Percentiles rank a stretch among this genome's conserved stretches.
These are phyloP conservation scores for Fringilla coelebs DNA, from an alignment of 2,797 vertebrate species.

Conservation along the genomic window DNA sequence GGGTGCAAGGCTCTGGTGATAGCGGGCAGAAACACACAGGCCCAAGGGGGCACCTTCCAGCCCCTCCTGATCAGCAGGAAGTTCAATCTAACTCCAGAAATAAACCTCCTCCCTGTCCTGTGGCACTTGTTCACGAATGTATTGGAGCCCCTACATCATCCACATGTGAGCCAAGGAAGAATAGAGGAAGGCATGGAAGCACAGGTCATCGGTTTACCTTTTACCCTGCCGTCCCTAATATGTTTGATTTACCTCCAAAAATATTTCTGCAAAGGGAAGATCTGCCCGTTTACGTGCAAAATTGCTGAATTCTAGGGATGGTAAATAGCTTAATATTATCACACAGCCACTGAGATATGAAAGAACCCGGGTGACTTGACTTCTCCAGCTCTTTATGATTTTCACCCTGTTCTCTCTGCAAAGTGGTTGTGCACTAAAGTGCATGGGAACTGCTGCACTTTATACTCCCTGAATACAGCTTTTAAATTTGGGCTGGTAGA, in stretches of 20 bases:
- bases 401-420: background rate
- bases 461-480: background rate
- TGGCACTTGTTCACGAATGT: background rate
- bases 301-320: background rate
- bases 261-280: background rate
- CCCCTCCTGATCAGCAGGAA: background rate
- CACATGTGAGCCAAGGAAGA: background rate
- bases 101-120: background rate
- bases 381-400: background rate
- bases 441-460: background rate
- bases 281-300: background rate
- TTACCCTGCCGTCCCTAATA: background rate
- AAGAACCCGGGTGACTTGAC: background rate
- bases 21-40: rapidly evolving
- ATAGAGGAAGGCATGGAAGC: background rate
- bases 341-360: background rate
- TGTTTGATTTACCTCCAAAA: rapidly evolving
- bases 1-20: rapidly evolving
- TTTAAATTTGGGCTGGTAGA: constrained; percentile 10
- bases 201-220: background rate
- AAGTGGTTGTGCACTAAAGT: background rate
- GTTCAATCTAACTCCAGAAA: background rate
- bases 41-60: background rate
- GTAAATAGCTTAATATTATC: background rate
- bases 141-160: background rate